phyloP scores from a whole-genome alignment of 2,888 invertebrate genomes.

The Drosophila merina region DNA sequence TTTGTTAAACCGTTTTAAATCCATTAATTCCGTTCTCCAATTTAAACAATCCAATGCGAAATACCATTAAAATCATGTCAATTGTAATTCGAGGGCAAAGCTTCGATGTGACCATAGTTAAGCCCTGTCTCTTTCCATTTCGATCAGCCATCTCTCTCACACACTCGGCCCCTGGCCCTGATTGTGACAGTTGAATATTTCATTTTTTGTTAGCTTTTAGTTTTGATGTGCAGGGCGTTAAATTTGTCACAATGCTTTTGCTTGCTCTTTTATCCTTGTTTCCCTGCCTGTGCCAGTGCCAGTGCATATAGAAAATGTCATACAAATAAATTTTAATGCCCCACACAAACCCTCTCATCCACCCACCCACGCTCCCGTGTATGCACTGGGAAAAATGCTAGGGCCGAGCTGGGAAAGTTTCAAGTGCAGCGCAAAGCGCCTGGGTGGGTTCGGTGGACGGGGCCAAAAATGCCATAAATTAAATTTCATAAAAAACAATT shows the following conservation, averaged over 20 bases:
- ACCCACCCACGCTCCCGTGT: slow-evolving; percentile 21
- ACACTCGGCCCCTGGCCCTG: slow-evolving; percentile 7
- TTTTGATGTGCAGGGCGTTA: slow-evolving; percentile 63
- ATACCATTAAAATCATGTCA: slow-evolving; percentile 61
- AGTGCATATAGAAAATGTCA: slow-evolving; percentile 55
- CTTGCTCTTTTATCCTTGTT: slow-evolving; percentile 27
- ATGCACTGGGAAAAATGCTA: slow-evolving; percentile 50
- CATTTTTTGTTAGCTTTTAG: slow-evolving; percentile 55
- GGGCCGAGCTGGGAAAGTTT: slow-evolving; percentile 59
- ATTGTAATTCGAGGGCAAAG: slow-evolving; percentile 54
- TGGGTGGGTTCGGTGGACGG: slow-evolving; percentile 4
- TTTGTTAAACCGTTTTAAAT: slow-evolving; percentile 1
- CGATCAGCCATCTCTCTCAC: slow-evolving; percentile 3
- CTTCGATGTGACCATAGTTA: slow-evolving; percentile 51
- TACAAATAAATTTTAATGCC: slow-evolving; percentile 69
- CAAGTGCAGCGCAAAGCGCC: slow-evolving; percentile 63
- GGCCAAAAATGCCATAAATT: slow-evolving; percentile 75
- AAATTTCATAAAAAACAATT: slow-evolving; percentile 79
- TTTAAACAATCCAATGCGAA: slow-evolving; percentile 35
- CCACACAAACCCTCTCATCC: slow-evolving; percentile 9
- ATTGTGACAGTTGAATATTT: slow-evolving; percentile 20
- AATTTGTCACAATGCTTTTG: slow-evolving; percentile 57
- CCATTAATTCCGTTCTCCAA: slow-evolving; percentile 16
- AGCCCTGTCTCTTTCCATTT: slow-evolving; percentile 42
- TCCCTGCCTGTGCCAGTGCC: not conserved